Percentiles rank a stretch among this genome's conserved stretches.
Conservation (phyloP, 2,113 vertebrate genomes). For the Hepsetus odoe region DNA sequence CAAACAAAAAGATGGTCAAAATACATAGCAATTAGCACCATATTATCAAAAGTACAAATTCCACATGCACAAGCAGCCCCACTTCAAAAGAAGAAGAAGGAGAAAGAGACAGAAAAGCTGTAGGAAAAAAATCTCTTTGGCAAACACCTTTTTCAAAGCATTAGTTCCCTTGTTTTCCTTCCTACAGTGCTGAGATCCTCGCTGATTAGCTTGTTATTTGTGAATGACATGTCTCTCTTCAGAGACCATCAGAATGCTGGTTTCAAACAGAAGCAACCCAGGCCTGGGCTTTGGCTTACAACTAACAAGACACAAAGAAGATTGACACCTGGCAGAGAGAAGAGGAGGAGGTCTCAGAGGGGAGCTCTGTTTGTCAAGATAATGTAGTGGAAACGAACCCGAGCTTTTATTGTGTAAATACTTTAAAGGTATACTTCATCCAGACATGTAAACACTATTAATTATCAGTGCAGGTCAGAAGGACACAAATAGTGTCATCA, state of each 20-base stretch:
- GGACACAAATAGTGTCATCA: background rate
- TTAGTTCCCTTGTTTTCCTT: background rate
- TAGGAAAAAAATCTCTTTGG: slow-evolving; percentile 14
- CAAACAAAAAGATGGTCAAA: background rate
- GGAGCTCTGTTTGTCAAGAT: slow-evolving; percentile 35
- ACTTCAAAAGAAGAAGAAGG: slow-evolving; percentile 6
- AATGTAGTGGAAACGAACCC: slow-evolving; percentile 23
- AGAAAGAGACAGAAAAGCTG: slow-evolving; percentile 3
- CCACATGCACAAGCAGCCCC: slow-evolving; percentile 4
- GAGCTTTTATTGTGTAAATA: slow-evolving; percentile 7
- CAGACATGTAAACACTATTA: background rate
- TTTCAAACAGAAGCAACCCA: slow-evolving; percentile 31
- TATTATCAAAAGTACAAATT: background rate
- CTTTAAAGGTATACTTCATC: background rate
- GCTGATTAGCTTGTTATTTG: slow-evolving; percentile 39
- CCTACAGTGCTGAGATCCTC: slow-evolving; percentile 2
- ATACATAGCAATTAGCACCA: slow-evolving; percentile 14
- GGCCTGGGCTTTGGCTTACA: slow-evolving; percentile 27
- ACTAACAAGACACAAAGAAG: slow-evolving; percentile 45
- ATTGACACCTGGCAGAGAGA: slow-evolving; percentile 20
- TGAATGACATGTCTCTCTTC: slow-evolving; percentile 42
- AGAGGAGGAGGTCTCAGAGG: slow-evolving; percentile 12
- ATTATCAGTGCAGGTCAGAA: background rate
- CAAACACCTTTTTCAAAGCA: slow-evolving; percentile 2
- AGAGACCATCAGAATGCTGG: slow-evolving; percentile 28